Evolutionary conservation across 1,140 invertebrate genomes (phyloP).

Genomic region (Gryllus bimaculatus): DNA sequence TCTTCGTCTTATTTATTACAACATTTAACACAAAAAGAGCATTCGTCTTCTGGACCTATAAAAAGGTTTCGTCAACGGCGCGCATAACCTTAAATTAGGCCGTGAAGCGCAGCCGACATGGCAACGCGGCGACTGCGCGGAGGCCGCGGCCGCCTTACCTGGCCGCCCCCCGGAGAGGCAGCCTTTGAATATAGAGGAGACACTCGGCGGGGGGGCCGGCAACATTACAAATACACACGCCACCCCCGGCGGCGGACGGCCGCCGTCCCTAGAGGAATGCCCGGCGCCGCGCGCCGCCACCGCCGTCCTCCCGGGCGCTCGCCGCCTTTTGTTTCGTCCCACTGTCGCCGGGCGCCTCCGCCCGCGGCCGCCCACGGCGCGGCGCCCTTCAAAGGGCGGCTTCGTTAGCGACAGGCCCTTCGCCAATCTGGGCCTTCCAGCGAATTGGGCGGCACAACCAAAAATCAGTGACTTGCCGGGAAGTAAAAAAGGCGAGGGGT

Average conservation of each 20-base stretch:
- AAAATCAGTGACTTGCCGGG: neutral
- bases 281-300: neutral
- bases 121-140: neutral
- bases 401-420: neutral
- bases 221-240: conserved; percentile 16
- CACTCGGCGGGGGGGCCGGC: conserved; percentile 5
- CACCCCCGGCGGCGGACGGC: conserved; percentile 5
- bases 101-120: neutral
- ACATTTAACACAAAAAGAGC: too few relatives aligned
- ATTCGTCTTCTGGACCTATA: too few relatives aligned
- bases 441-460: neutral
- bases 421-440: neutral
- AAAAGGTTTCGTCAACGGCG: too few relatives aligned
- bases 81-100: too few relatives aligned
- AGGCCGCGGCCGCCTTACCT: neutral
- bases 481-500: too few relatives aligned
- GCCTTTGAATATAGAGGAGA: conserved; percentile 16
- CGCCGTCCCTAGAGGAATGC: neutral
- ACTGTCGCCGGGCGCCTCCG: neutral
- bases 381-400: neutral
- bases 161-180: conserved; percentile 1
- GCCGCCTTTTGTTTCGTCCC: conserved; percentile 8
- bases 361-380: neutral
- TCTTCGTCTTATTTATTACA: too few relatives aligned
- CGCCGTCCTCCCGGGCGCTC: too few relatives aligned